phyloP scores from a whole-genome alignment of 1,140 invertebrate genomes.

The Drosophila lini region DNA sequence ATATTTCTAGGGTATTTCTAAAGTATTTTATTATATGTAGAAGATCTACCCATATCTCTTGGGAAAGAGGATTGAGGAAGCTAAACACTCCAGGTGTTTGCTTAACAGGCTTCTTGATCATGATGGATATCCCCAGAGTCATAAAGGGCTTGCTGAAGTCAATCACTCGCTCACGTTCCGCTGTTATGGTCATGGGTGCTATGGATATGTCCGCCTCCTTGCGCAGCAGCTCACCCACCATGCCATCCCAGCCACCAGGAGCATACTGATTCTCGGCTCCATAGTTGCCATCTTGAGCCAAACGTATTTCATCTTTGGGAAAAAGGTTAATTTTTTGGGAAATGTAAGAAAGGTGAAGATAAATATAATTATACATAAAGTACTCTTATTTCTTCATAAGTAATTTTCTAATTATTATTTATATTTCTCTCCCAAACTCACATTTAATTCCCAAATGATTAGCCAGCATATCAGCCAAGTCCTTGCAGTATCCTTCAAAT shows the following conservation, averaged over 20 bases:
- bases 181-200: conserved; percentile 97
- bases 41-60: conserved; percentile 95
- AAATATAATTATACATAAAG: neutral
- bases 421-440: conserved; percentile 85
- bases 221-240: conserved; percentile 97
- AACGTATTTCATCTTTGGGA: conserved; percentile 89
- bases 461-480: conserved; percentile 93
- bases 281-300: conserved; percentile 94
- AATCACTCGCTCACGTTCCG: conserved; percentile 96
- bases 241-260: conserved; percentile 95
- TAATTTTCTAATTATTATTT: neutral
- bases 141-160: conserved; percentile 99
- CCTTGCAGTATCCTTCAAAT: conserved; percentile 97
- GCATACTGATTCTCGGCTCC: conserved; percentile 91
- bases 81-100: conserved; percentile 97
- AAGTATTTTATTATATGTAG: neutral
- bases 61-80: conserved; percentile 97
- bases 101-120: conserved; percentile 98
- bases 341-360: neutral
- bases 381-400: no score
- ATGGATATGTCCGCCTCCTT: conserved; percentile 98
- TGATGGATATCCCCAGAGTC: conserved; percentile 98
- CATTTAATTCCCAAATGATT: conserved; percentile 93
- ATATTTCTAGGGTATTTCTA: no score
- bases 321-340: conserved; percentile 6